Evolutionary conservation across 2,888 invertebrate species (phyloP).

Genomic region (Cerceris ruficornis): DNA sequence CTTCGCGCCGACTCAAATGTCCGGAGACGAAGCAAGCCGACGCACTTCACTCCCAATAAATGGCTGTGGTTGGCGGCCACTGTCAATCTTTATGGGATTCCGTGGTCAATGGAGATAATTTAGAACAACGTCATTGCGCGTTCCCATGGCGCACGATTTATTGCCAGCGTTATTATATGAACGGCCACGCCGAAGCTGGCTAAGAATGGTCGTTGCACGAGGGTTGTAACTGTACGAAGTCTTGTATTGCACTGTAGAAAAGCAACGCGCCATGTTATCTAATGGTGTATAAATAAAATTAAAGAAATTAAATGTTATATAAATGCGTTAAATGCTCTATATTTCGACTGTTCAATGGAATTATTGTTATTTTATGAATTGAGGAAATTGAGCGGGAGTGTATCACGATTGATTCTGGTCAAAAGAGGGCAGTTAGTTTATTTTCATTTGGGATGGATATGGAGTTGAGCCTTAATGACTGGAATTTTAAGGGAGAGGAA

Average conservation of each 20-base stretch:
- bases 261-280: not conserved
- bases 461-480: too few species aligned
- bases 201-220: constrained; percentile 50
- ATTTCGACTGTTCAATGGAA: too few species aligned
- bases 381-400: too few species aligned
- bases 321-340: too few species aligned
- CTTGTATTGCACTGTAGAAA: not conserved
- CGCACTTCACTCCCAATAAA: constrained; percentile 76
- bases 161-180: constrained; percentile 57
- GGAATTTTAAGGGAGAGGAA: too few species aligned
- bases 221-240: constrained; percentile 33
- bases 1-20: constrained; percentile 29
- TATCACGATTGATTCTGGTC: too few species aligned
- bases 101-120: constrained; percentile 75
- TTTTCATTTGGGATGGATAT: too few species aligned
- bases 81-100: constrained; percentile 79
- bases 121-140: constrained; percentile 66
- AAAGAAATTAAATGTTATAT: too few species aligned
- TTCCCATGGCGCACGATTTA: constrained; percentile 64
- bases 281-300: too few species aligned
- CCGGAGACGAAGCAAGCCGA: constrained; percentile 62
- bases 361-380: too few species aligned
- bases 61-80: constrained; percentile 73
- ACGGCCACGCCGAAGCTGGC: constrained; percentile 46
- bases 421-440: too few species aligned